Evolutionary conservation across 1,140 invertebrate species (phyloP).

Genomic region (Scaptodrosophila lebanonensis): DNA sequence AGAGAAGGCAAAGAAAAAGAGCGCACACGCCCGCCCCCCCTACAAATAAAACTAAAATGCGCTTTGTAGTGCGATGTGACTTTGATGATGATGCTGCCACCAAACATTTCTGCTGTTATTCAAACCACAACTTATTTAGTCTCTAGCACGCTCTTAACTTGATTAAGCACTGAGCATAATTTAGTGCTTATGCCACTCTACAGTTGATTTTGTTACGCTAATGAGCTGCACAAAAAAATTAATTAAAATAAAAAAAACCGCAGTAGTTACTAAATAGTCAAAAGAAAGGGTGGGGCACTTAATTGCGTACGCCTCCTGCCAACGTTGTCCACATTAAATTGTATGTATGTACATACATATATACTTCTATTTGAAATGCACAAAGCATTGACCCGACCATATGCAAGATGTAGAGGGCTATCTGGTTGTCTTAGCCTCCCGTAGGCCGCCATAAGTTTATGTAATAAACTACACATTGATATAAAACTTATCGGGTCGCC

Average conservation of each 20-base stretch:
- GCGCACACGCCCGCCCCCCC: too few species aligned
- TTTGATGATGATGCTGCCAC: constrained; percentile 10
- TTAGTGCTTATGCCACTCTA: constrained; percentile 25
- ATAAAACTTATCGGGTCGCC: too few species aligned
- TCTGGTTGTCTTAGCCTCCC: too few species aligned
- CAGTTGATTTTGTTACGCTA: constrained; percentile 33
- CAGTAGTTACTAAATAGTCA: constrained; percentile 46
- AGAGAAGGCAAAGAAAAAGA: too few species aligned
- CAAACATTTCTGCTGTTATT: constrained; percentile 11
- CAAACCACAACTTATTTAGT: constrained; percentile 50
- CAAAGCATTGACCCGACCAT: constrained; percentile 42
- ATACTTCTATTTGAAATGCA: constrained; percentile 36
- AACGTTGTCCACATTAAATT: constrained; percentile 13
- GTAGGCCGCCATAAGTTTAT: too few species aligned
- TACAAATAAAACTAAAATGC: too few species aligned
- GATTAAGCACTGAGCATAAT: constrained; percentile 62
- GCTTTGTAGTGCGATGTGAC: background rate
- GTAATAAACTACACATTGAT: too few species aligned
- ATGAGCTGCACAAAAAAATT: too few species aligned
- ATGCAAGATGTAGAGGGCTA: too few species aligned
- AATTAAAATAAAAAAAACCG: constrained; percentile 23
- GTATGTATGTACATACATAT: too few species aligned
- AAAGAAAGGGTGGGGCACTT: constrained; percentile 36
- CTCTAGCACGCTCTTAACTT: constrained; percentile 61
- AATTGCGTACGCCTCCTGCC: constrained; percentile 24